Base-by-base conservation (phyloP, 2,113 vertebrate genomes). In the Seriola aureovittata region DNA sequence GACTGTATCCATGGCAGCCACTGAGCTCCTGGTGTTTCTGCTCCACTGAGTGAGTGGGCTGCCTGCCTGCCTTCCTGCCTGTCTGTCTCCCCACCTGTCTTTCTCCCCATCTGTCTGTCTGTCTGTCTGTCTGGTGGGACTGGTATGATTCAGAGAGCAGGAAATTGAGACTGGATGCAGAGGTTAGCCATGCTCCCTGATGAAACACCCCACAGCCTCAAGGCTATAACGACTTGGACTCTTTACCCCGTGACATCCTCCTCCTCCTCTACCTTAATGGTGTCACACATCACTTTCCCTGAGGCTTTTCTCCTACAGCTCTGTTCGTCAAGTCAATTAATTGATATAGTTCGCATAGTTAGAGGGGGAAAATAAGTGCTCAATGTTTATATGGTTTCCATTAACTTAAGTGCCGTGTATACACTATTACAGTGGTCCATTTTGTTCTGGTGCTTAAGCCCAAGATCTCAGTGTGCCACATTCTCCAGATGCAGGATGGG, bases 1-100 rank as follows among this genome's bases (percentile, higher is more conserved):
- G 77, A 92, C 88, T 88, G 92, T 93, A 87, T 90, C 91, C 91
- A 93, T 92, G 91, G 92, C 87, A 92, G 91, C 91, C 80, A 65
- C 72, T 76, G 91, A 90, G 88, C 90, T 90, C 86, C 85, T 88
- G 77, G 81, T 87, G 87, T 86, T 89, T 86, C 84, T 90, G 90
- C 88, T 93, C 75, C 83, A 88, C 72, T 90, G 94, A 92, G 89
- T 91, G 90, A 92, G 89, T 90, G 82, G 89, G 59, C 84, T 83
- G 92, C 54, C 78, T 81, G 59, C 12, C 78, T 80, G 42, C 4
- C 81, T 84, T 46, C 36, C 81, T 67, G 79, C 0, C 83, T 71
- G 50, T 1, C 85, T 71, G 42, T 8, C 70, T 71, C 1, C n/a
- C 73, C 40, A 44, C 9, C 57, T 42, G 44, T 59, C 86, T 70